Evolutionary conservation across 2,888 invertebrate species (phyloP).

Genomic region (Cataglyphis cursor): DNA sequence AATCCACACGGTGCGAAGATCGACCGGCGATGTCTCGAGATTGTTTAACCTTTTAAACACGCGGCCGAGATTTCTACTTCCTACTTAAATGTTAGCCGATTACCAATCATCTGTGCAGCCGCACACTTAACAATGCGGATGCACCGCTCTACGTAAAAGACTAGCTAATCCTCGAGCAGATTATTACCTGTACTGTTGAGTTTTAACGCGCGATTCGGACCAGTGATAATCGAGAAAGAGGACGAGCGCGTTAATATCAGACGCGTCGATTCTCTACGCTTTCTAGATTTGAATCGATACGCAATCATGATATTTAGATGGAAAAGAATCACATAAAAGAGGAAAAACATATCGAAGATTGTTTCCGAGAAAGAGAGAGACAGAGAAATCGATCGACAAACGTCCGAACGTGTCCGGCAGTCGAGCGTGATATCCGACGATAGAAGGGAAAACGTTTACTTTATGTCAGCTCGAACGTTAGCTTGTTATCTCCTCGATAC

Average conservation of each 20-base stretch:
- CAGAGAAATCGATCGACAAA: slow-evolving; percentile 13
- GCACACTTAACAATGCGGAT: slow-evolving; percentile 29
- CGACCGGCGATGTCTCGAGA: slow-evolving; percentile 9
- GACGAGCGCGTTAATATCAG: neutral
- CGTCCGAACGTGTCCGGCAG: neutral
- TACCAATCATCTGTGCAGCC: slow-evolving; percentile 38
- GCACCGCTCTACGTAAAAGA: slow-evolving; percentile 1
- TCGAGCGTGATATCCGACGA: slow-evolving; percentile 14
- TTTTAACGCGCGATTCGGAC: neutral
- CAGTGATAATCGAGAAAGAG: slow-evolving; percentile 1
- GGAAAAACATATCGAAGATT: neutral
- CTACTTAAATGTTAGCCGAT: slow-evolving; percentile 52
- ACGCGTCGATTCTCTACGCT: neutral
- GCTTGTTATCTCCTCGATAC: slow-evolving; percentile 50
- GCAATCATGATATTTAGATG: neutral
- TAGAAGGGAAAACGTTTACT: slow-evolving; percentile 52
- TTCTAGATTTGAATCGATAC: neutral
- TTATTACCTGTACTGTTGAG: neutral
- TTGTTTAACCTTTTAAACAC: slow-evolving; percentile 55
- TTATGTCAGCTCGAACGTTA: slow-evolving; percentile 48
- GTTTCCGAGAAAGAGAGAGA: slow-evolving; percentile 3
- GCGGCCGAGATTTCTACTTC: slow-evolving; percentile 51
- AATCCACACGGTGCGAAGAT: slow-evolving; percentile 20
- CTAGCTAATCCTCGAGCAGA: neutral
- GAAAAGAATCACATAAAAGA: neutral